Evolutionary conservation across 2,797 vertebrate genomes (phyloP).

Genomic region (Merluccius polli): DNA sequence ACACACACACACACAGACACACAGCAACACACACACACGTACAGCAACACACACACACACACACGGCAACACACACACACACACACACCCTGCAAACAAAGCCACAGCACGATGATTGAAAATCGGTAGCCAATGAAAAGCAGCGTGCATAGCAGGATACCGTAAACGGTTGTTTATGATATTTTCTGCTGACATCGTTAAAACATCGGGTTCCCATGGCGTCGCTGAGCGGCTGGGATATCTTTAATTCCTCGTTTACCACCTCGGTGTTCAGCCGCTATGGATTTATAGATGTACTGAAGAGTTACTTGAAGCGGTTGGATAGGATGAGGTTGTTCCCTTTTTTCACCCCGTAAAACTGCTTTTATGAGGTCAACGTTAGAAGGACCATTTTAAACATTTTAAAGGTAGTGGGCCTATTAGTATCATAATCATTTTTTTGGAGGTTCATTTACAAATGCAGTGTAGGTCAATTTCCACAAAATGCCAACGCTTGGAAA

Average conservation of each 20-base stretch:
- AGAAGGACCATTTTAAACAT: neutral
- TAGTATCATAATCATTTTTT: neutral
- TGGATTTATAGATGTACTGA: neutral
- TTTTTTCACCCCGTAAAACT: neutral
- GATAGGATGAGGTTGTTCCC: neutral
- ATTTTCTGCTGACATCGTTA: neutral
- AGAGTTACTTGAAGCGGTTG: neutral
- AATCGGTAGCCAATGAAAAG: neutral
- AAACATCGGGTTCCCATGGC: constrained; percentile 21
- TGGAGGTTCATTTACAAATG: too few species aligned
- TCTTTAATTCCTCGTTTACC: constrained; percentile 47
- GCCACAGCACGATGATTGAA: neutral
- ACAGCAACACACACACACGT: neutral
- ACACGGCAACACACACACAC: neutral
- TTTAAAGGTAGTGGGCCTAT: neutral
- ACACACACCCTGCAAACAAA: neutral
- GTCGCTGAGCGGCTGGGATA: constrained; percentile 41
- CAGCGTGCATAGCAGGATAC: constrained; percentile 1
- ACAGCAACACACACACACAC: neutral
- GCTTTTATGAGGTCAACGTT: neutral
- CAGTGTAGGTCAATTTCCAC: too few species aligned
- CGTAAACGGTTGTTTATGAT: constrained; percentile 13
- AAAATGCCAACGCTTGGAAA: neutral
- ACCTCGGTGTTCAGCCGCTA: neutral
- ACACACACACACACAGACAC: neutral